Conservation (phyloP, 2,797 vertebrate species). For the Spheniscus humboldti region DNA sequence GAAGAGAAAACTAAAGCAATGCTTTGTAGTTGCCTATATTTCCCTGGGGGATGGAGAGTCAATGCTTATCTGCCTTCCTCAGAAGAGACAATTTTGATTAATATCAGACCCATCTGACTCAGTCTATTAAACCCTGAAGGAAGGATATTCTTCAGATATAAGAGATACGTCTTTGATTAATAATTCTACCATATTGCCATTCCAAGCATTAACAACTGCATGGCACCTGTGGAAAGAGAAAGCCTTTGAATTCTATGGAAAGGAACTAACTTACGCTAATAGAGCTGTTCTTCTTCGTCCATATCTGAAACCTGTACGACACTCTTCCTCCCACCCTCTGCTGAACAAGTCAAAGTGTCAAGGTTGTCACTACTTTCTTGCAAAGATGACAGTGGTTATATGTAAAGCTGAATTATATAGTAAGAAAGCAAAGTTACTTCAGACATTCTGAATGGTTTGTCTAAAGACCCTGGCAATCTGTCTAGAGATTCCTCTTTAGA, state of each 20-base stretch:
- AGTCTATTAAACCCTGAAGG: constrained; percentile 80
- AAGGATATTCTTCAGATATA: constrained; percentile 79
- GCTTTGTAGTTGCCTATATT: constrained; percentile 77
- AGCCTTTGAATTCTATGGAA: constrained; percentile 63
- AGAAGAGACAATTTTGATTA: constrained; percentile 83
- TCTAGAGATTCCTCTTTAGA: neutral
- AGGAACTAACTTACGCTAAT: constrained; percentile 13
- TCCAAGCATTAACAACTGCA: constrained; percentile 68
- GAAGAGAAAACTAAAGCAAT: constrained; percentile 72
- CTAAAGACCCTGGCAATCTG: neutral
- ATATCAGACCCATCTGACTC: constrained; percentile 81
- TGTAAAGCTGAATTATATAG: neutral
- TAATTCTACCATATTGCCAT: constrained; percentile 79
- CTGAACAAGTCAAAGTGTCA: neutral
- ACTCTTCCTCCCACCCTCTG: neutral
- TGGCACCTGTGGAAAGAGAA: constrained; percentile 60
- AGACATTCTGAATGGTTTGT: neutral
- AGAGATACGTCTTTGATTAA: constrained; percentile 81
- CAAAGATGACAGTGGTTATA: neutral
- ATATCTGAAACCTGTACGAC: neutral
- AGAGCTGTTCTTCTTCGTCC: neutral
- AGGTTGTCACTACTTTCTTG: neutral
- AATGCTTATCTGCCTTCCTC: constrained; percentile 79
- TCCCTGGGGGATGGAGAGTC: constrained; percentile 76
- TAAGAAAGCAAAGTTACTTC: constrained; percentile 41